Evolutionary conservation across 2,113 vertebrate species (phyloP).

Genomic region (Macquaria australasica): DNA sequence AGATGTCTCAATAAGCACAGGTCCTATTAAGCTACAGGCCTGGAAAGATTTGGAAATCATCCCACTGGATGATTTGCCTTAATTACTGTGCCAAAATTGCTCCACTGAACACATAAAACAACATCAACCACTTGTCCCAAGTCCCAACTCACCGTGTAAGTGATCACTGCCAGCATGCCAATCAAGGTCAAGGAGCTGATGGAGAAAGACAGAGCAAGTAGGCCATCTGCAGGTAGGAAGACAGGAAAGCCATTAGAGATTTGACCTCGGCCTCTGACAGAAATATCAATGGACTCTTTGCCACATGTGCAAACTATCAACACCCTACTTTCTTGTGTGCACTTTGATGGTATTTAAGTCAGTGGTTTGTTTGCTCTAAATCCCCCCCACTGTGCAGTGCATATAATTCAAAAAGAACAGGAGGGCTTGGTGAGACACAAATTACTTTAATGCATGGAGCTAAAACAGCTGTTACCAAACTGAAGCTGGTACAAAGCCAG

Average conservation of each 20-base stretch:
- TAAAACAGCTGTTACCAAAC: neutral
- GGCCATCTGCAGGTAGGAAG: slow-evolving; percentile 88
- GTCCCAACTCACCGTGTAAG: slow-evolving; percentile 94
- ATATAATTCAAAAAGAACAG: slow-evolving; percentile 2
- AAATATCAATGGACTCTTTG: slow-evolving; percentile 21
- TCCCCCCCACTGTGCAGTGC: neutral
- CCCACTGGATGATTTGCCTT: slow-evolving; percentile 36
- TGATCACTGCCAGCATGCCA: slow-evolving; percentile 98
- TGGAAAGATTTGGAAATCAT: slow-evolving; percentile 29
- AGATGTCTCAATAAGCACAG: slow-evolving; percentile 16
- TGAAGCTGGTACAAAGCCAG: neutral
- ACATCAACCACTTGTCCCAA: slow-evolving; percentile 34
- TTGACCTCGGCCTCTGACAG: slow-evolving; percentile 37
- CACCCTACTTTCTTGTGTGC: slow-evolving; percentile 1
- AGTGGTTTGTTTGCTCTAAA: neutral
- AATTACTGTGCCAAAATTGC: slow-evolving; percentile 45
- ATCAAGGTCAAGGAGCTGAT: slow-evolving; percentile 98
- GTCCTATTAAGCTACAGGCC: slow-evolving; percentile 23
- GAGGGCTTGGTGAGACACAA: neutral
- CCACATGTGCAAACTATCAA: slow-evolving; percentile 7
- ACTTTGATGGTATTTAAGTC: slow-evolving; percentile 32
- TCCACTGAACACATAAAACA: slow-evolving; percentile 47
- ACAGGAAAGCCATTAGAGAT: slow-evolving; percentile 52
- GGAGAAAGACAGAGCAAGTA: slow-evolving; percentile 95
- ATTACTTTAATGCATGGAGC: neutral